Base-by-base conservation (phyloP, 2,888 invertebrate species). In the Nomada fucata region DNA sequence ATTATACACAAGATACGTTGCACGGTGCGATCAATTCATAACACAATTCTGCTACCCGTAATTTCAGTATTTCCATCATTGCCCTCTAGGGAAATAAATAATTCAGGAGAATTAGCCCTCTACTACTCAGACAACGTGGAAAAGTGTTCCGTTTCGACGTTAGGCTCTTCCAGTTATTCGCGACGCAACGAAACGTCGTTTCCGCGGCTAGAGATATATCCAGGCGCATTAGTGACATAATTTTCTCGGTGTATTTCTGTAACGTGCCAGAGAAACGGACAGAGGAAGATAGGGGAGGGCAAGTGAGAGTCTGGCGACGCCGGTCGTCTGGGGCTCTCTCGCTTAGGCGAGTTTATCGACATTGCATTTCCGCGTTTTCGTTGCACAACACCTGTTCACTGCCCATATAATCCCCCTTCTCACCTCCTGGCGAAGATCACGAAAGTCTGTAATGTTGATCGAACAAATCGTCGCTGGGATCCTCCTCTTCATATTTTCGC, bases 311-410 rank as follows among this genome's bases (percentile, higher is more conserved):
- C 87, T 80, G 87, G 87, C 77, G 84, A 88, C 79, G 78, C 64
- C 71, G 79, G 78, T 75, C 72, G 84, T 86, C 84, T 79, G 76
- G 69, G 68, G 26, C 76, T 86, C 87, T 86, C 77, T 84, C 80
- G 65, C 79, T 86, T 69, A 82, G 79, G 73, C 81, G 77, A 85
- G 80, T 89, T 87, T 87, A 88, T 89, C 87, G 82, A 83, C 86
- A 87, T 77, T 83, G 85, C 89, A 86, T 90, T 92, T 92, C 92
- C 92, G 92, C 89, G 89, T 92, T 92, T 91, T 90, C 86, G 88
- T 92, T 90, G 89, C 90, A 88, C 90, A 91, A 91, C 91, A 91
- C 90, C 91, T 91, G 90, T 90, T 89, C 88, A 82, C 86, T 86
- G 85, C 86, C 82, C 79, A 85, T 85, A 81, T 85, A 86, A 86